Conservation (phyloP, 2,888 invertebrate genomes). For the Cephus rjabovi region DNA sequence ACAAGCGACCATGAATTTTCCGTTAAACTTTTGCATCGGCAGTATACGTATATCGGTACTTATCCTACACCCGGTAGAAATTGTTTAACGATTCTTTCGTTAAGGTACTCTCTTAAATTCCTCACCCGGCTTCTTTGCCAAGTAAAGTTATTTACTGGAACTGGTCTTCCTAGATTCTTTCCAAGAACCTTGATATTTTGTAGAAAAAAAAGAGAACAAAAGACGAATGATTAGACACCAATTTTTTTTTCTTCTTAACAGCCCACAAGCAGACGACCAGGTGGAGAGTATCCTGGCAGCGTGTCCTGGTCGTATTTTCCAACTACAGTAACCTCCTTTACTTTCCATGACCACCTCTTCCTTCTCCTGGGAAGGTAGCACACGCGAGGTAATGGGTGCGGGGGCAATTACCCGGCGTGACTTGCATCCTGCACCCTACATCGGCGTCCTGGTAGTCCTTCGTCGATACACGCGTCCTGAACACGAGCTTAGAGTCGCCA, state of each 20-base stretch:
- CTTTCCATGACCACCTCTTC: constrained; percentile 27
- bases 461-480: constrained; percentile 18
- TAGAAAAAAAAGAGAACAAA: neutral
- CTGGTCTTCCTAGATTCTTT: neutral
- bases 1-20: neutral
- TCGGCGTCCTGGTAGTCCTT: constrained; percentile 39
- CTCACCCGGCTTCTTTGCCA: neutral
- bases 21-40: neutral
- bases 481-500: constrained; percentile 20
- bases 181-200: neutral
- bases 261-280: neutral
- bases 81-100: neutral
- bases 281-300: constrained; percentile 5
- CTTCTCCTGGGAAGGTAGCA: constrained; percentile 36
- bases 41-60: no score
- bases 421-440: constrained; percentile 59
- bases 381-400: constrained; percentile 48
- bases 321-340: neutral
- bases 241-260: neutral
- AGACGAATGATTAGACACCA: neutral
- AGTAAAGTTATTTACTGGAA: neutral
- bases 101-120: neutral
- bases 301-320: neutral
- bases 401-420: constrained; percentile 64
- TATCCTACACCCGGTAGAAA: neutral